Evolutionary conservation across 2,888 invertebrate species (phyloP), one percentile per base, ranked within the genome.

Genomic region (Ichneumon xanthorius): DNA sequence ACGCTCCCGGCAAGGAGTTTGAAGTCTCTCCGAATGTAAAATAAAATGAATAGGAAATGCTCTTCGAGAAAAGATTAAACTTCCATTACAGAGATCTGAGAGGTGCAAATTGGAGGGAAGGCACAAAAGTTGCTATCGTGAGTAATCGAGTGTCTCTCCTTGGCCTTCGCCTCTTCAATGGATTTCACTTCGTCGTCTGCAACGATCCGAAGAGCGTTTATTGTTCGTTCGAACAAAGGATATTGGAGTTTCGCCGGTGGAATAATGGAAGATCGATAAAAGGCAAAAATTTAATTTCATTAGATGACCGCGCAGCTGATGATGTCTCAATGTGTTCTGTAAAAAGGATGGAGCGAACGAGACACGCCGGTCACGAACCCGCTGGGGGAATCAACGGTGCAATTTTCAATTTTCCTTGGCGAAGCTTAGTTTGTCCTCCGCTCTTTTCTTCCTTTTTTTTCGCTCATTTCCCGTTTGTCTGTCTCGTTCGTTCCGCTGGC

Each of bases 351-450:
- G 19, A 45, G 68, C 55, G 40, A 78, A 68, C 45, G 26, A 68
- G 55, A 11, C 45, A 68, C 26, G 37, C 50, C 50, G 22, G 22
- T 68, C 30, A 53, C 61, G n/a, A 58, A 68, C n/a, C n/a, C 67
- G n/a, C 26, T 6, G 40, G 65, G 55, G 58, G 45, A 58, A 58
- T 48, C 48, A 48, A 45, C 70, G 68, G 58, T 75, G 48, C 33
- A 81, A 75, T 70, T 81, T 75, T 81, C 80, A 68, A 68, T 73
- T 58, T 58, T 33, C 45, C 80, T 48, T 61, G 68, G 48, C 48
- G 33, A 58, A 61, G 63, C 30, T 61, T 50, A 55, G 68, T 16
- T 14, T 14, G 14, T 63, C 45, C 58, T 16, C 4, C 26, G 4
- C 30, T 26, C 16, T 61, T 4, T 26, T 5, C 16, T 26, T 6